phyloP scores from a whole-genome alignment of 1,140 invertebrate species.

The Apis florea region DNA sequence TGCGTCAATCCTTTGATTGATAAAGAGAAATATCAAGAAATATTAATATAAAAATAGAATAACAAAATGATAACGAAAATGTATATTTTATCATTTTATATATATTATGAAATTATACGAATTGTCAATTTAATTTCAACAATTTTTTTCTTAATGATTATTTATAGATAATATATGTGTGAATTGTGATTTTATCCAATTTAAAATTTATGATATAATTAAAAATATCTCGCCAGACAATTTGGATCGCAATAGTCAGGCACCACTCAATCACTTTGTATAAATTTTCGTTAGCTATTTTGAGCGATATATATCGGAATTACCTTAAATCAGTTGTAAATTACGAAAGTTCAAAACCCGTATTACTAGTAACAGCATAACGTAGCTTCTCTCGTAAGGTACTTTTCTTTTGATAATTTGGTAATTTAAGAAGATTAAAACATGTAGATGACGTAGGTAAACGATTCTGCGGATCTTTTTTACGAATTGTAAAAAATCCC shows the following conservation, averaged over 20 bases:
- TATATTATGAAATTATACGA: constrained; percentile 27
- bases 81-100: neutral
- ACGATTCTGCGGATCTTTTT: constrained; percentile 96
- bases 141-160: neutral
- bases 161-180: neutral
- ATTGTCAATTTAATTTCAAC: neutral
- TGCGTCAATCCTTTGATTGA: too few species aligned
- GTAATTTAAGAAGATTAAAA: constrained; percentile 98
- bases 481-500: constrained; percentile 98
- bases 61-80: constrained; percentile 2
- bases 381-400: constrained; percentile 97
- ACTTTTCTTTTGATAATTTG: constrained; percentile 98
- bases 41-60: neutral
- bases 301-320: constrained; percentile 14
- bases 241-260: constrained; percentile 40
- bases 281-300: constrained; percentile 31
- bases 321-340: neutral
- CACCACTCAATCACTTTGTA: constrained; percentile 51
- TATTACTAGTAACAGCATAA: constrained; percentile 98
- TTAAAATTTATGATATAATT: constrained; percentile 3
- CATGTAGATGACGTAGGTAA: constrained; percentile 99
- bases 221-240: constrained; percentile 20
- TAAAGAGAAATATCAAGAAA: neutral
- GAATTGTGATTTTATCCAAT: neutral
- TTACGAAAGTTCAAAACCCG: constrained; percentile 98